phyloP scores from a whole-genome alignment of 2,888 invertebrate species.

The Catocala fraxini region DNA sequence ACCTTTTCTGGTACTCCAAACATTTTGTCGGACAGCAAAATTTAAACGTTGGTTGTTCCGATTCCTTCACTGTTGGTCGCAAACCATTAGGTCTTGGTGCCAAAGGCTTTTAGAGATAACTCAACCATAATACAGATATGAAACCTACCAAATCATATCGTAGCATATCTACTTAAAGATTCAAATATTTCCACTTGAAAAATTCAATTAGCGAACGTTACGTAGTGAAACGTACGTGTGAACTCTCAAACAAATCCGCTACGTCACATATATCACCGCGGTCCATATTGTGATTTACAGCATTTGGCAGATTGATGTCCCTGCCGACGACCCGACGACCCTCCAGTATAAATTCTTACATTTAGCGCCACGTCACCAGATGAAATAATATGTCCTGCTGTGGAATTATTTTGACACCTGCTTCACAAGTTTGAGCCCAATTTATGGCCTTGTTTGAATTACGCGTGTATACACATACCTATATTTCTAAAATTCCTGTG shows the following conservation, averaged over 20 bases:
- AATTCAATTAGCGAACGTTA: neutral
- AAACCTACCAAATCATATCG: too few species aligned
- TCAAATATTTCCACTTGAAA: neutral
- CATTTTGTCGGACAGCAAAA: too few species aligned
- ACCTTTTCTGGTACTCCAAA: too few species aligned
- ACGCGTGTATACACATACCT: slow-evolving; percentile 3
- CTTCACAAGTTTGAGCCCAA: slow-evolving; percentile 43
- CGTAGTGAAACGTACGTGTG: slow-evolving; percentile 9
- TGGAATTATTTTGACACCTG: slow-evolving; percentile 72
- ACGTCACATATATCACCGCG: slow-evolving; percentile 41
- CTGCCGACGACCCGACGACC: slow-evolving; percentile 59
- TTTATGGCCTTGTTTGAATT: slow-evolving; percentile 33
- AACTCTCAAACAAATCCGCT: slow-evolving; percentile 18
- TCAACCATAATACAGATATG: too few species aligned
- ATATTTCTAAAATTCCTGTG: slow-evolving; percentile 1
- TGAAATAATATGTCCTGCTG: slow-evolving; percentile 59
- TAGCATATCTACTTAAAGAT: too few species aligned
- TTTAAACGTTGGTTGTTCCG: too few species aligned
- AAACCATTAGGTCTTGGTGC: too few species aligned
- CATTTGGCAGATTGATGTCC: slow-evolving; percentile 61
- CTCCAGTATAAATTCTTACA: slow-evolving; percentile 75
- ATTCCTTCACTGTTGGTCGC: too few species aligned
- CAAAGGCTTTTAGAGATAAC: too few species aligned
- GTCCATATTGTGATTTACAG: slow-evolving; percentile 65
- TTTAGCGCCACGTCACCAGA: slow-evolving; percentile 63